Conservation (phyloP, 2,113 vertebrate genomes). For the Mobula hypostoma region DNA sequence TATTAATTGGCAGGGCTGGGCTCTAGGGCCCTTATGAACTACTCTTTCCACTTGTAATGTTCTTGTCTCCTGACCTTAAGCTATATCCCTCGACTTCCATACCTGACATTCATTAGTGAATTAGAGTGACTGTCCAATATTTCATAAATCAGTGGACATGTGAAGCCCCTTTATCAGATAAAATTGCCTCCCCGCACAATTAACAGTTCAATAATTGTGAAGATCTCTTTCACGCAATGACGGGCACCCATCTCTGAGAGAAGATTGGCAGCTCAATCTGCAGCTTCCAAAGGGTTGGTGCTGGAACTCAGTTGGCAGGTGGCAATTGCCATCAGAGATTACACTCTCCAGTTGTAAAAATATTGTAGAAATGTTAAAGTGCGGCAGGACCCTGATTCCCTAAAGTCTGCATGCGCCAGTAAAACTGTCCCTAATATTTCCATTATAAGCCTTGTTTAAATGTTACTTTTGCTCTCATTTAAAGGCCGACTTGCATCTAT, state of each 20-base stretch:
- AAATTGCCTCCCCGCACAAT: background rate
- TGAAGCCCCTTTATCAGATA: background rate
- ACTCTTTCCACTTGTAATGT: too few species aligned
- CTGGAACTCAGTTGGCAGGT: background rate
- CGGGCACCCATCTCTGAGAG: background rate
- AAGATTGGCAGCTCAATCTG: background rate
- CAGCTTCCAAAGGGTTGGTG: background rate
- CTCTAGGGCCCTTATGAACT: too few species aligned
- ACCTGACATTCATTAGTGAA: too few species aligned
- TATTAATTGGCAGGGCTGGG: too few species aligned
- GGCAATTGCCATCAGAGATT: background rate
- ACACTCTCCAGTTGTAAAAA: background rate
- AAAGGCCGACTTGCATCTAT: too few species aligned
- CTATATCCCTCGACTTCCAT: too few species aligned
- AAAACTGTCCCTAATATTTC: background rate
- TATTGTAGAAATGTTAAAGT: background rate
- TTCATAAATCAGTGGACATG: background rate
- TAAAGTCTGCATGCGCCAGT: background rate
- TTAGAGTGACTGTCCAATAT: too few species aligned
- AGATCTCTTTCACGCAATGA: background rate
- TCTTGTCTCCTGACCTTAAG: too few species aligned
- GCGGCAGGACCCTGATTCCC: background rate
- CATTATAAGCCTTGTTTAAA: background rate
- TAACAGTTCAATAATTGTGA: background rate
- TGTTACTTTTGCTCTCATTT: too few species aligned